phyloP scores from a whole-genome alignment of 2,888 invertebrate genomes.

The Teleogryllus oceanicus region DNA sequence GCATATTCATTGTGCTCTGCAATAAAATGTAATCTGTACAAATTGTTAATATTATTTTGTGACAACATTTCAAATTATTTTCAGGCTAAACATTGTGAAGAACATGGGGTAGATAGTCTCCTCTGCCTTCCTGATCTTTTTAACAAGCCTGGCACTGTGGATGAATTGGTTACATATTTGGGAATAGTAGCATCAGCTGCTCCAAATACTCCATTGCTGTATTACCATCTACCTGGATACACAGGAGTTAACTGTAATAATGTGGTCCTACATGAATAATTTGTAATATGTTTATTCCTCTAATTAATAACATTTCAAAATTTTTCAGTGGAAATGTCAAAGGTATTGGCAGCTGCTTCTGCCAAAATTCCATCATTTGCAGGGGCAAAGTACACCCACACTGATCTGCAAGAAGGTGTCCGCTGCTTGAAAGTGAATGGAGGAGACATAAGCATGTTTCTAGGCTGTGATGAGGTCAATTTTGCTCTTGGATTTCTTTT shows the following conservation, averaged over 20 bases:
- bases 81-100: conserved; percentile 66
- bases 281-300: neutral
- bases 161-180: conserved; percentile 64
- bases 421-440: conserved; percentile 56
- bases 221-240: conserved; percentile 77
- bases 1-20: neutral
- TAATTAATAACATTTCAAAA: neutral
- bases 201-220: conserved; percentile 71
- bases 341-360: conserved; percentile 61
- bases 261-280: neutral
- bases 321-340: conserved; percentile 55
- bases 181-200: conserved; percentile 65
- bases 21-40: neutral
- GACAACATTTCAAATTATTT: conserved; percentile 28
- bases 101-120: conserved; percentile 62
- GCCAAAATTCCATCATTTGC: conserved; percentile 66
- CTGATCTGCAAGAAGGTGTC: conserved; percentile 64
- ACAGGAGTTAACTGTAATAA: conserved; percentile 69
- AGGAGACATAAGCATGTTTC: conserved; percentile 58
- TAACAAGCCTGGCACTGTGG: conserved; percentile 62
- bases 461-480: conserved; percentile 62
- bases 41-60: neutral
- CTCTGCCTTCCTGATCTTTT: conserved; percentile 74
- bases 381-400: conserved; percentile 80
- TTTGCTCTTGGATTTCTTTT: neutral